Evolutionary conservation across 1,140 invertebrate species (phyloP), one percentile per base, ranked within the genome.

Genomic region (Apis cerana): DNA sequence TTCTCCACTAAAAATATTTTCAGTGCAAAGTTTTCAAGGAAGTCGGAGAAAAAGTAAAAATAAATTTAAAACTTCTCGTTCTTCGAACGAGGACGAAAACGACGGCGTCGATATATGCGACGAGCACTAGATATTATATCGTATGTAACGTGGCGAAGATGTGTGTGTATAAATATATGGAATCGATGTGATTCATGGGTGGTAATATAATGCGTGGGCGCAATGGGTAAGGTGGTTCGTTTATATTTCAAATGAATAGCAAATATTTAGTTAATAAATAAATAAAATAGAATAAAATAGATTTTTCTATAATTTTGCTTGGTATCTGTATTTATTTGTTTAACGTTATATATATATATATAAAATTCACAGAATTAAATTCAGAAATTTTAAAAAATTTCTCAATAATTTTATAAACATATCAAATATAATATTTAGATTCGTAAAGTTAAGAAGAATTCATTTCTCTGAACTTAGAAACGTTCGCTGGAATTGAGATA

Each of bases 51-150:
- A 61, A 56, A 74, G 21, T 56, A 15, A 48, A n/a, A 74, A 33
- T 33, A 15, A 74, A 74, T 59, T 68, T 59, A 23, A 59, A 61
- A 74, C 61, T 74, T 61, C 27, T 48, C 52, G 54, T 75, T 64
- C 27, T 23, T 33, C 50, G 67, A 75, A 56, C 33, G 77, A 68
- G 61, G 33, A 48, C 62, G 75, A 68, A 52, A 78, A 59, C 62
- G 62, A 68, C 19, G 27, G 75, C 72, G 75, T 77, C 75, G 62
- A 68, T 68, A 61, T 76, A 65, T 50, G 48, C 75, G 75, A 84
- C 59, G 84, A 77, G 82, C 77, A 80, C 87, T 80, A 80, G 85
- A 88, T 84, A 86, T 88, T 82, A 88, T 84, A 86, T 88, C 85
- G 79, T 84, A 68, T 76, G 82, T 88, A 88, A 43, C 61, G 33